Percentiles rank a stretch among this genome's conserved stretches.
Evolutionary conservation across 2,113 vertebrate species (phyloP).

Genomic region (Apodemus sylvaticus): DNA sequence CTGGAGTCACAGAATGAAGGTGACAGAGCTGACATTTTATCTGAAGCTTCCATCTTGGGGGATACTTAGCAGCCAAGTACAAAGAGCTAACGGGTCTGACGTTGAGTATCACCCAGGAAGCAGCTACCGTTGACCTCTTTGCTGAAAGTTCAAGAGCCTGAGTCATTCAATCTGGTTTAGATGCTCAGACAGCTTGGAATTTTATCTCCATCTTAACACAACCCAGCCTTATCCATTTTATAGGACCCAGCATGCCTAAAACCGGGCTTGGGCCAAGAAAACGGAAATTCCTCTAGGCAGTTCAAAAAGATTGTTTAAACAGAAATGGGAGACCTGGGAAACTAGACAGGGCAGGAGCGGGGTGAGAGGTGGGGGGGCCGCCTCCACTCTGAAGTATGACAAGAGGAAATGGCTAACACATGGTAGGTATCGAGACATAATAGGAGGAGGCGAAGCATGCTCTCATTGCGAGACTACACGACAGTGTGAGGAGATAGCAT

Average conservation of each 20-base stretch:
- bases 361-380: neutral
- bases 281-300: neutral
- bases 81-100: neutral
- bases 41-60: neutral
- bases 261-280: conserved; percentile 16
- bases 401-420: neutral
- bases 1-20: neutral
- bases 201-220: conserved; percentile 49
- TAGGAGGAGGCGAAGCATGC: neutral
- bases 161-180: conserved; percentile 51
- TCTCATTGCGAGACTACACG: neutral
- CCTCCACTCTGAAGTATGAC: neutral
- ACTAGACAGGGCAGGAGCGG: neutral
- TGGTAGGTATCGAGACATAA: neutral
- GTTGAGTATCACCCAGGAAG: neutral
- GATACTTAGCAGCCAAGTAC: neutral
- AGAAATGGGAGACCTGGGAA: neutral
- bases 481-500: neutral
- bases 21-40: neutral
- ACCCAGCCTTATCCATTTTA: conserved; percentile 36
- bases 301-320: conserved; percentile 17
- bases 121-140: conserved; percentile 17
- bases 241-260: conserved; percentile 54
- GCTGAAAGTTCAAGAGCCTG: neutral
- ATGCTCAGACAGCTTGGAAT: conserved; percentile 28